A percentile compares a stretch with the other conserved stretches of the same genome.
phyloP scores from a whole-genome alignment of 2,888 invertebrate species.

The Agrotis clavis region DNA sequence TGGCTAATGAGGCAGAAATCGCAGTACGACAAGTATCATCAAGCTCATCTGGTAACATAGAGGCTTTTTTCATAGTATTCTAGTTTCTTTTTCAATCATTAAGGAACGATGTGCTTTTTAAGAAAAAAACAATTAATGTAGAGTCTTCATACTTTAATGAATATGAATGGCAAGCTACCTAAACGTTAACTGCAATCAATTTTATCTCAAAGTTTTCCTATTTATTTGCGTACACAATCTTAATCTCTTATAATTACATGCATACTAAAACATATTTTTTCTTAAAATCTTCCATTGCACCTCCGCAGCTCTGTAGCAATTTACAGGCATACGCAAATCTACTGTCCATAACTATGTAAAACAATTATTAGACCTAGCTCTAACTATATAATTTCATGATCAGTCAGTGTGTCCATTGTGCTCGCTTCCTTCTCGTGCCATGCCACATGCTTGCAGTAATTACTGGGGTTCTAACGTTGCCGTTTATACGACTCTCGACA shows the following conservation, averaged over 20 bases:
- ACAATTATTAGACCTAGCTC: conserved; percentile 41
- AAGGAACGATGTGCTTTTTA: too few species aligned
- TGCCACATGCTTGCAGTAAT: conserved; percentile 41
- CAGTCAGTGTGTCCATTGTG: conserved; percentile 63
- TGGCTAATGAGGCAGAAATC: not conserved
- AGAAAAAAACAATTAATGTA: not conserved
- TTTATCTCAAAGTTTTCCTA: not conserved
- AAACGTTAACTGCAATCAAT: not conserved
- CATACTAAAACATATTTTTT: not conserved
- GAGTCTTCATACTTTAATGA: not conserved
- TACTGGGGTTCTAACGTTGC: conserved; percentile 27
- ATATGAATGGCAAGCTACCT: not conserved
- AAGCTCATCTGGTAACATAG: too few species aligned
- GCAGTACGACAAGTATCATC: too few species aligned
- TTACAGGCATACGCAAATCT: not conserved
- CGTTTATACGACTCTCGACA: conserved; percentile 1
- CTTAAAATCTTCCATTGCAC: not conserved
- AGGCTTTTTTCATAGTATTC: too few species aligned
- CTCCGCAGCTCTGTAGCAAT: not conserved
- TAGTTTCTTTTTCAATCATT: too few species aligned
- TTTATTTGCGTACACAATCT: not conserved
- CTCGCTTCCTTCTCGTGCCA: conserved; percentile 59
- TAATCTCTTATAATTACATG: too few species aligned
- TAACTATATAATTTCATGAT: conserved; percentile 58
- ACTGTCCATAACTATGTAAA: conserved; percentile 28